phyloP scores from a whole-genome alignment of 2,113 vertebrate genomes.

The Myanophis thanlyinensis region DNA sequence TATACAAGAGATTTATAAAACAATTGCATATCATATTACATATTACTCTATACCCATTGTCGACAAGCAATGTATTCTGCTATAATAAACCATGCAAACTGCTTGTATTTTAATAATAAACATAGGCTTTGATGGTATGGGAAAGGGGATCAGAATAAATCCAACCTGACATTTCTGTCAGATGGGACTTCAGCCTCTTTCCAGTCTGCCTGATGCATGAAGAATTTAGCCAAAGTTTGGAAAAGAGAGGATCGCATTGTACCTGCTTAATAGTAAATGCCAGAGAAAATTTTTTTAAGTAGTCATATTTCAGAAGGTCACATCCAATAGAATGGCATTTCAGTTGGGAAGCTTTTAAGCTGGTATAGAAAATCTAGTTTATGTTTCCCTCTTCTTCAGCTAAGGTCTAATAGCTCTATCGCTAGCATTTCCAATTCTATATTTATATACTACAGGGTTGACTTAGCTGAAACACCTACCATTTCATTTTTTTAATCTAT shows the following conservation, averaged over 20 bases:
- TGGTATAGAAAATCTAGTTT: constrained; percentile 26
- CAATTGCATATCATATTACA: constrained; percentile 61
- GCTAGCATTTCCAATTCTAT: constrained; percentile 28
- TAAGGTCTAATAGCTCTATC: constrained; percentile 16
- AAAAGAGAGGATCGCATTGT: constrained; percentile 42
- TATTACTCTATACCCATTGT: constrained; percentile 63
- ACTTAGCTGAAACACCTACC: background rate
- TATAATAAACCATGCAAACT: constrained; percentile 62
- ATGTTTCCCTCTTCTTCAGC: constrained; percentile 31
- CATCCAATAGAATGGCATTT: constrained; percentile 21
- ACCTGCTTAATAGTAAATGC: constrained; percentile 25
- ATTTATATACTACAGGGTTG: constrained; percentile 6
- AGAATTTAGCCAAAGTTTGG: constrained; percentile 35
- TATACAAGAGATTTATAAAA: constrained; percentile 59
- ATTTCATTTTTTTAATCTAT: background rate
- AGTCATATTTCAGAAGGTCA: constrained; percentile 17
- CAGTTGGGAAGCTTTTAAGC: constrained; percentile 30
- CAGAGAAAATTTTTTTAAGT: constrained; percentile 11
- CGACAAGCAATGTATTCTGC: constrained; percentile 61
- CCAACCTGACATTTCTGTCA: constrained; percentile 60
- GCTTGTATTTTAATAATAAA: constrained; percentile 58
- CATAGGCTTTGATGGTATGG: constrained; percentile 49
- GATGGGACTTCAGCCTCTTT: constrained; percentile 61
- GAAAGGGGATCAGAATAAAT: constrained; percentile 65
- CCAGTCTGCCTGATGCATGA: constrained; percentile 45